Percentiles rank a stretch among this genome's conserved stretches.
These are phyloP conservation scores for Leptarthrus brevirostris DNA, from an alignment of 2,888 invertebrate species.

Conservation along the genomic window DNA sequence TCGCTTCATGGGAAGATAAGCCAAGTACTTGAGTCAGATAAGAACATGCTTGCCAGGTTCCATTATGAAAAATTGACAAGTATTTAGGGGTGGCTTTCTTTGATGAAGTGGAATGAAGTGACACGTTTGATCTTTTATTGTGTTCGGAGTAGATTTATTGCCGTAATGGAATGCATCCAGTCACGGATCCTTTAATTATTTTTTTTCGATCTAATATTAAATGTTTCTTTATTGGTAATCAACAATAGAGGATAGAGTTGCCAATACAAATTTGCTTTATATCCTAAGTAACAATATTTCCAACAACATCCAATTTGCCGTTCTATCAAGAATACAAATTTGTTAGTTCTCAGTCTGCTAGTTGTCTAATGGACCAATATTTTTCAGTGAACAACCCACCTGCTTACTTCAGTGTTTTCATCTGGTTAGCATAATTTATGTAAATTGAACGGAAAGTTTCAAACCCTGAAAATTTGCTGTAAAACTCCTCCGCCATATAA, in stretches of 20 bases:
- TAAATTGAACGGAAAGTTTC: constrained; percentile 35
- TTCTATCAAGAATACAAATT: too few relatives aligned
- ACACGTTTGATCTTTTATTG: constrained; percentile 18
- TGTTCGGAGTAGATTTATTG: constrained; percentile 17
- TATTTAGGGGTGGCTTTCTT: constrained; percentile 38
- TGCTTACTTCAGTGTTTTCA: background rate
- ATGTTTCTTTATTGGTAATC: too few relatives aligned
- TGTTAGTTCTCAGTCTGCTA: too few relatives aligned
- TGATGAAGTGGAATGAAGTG: constrained; percentile 46
- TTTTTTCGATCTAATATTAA: too few relatives aligned
- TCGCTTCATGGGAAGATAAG: constrained; percentile 22
- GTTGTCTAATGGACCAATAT: background rate
- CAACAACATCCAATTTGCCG: too few relatives aligned
- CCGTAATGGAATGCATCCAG: background rate
- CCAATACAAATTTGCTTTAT: too few relatives aligned
- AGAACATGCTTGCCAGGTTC: constrained; percentile 32
- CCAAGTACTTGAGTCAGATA: constrained; percentile 23
- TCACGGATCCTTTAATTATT: background rate
- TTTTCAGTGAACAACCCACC: background rate
- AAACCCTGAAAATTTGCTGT: constrained; percentile 13
- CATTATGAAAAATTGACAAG: constrained; percentile 44
- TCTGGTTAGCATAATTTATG: constrained; percentile 40
- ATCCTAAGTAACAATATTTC: too few relatives aligned
- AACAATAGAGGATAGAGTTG: too few relatives aligned
- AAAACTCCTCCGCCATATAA: background rate